phyloP scores from a whole-genome alignment of 2,797 vertebrate species.

The Pantherophis alleghaniensis region DNA sequence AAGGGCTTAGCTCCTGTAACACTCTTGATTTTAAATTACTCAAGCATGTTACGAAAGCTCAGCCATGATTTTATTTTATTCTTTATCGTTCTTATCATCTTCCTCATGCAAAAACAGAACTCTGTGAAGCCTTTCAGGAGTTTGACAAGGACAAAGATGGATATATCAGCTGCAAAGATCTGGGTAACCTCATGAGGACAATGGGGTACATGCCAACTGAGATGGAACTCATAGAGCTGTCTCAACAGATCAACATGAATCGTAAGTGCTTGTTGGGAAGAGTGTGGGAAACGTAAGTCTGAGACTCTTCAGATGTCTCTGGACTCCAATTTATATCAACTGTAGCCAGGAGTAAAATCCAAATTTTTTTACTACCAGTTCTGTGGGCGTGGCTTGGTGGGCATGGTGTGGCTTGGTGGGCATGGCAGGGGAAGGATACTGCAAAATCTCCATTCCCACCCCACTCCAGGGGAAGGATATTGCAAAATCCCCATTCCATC shows the following conservation, averaged over 20 bases:
- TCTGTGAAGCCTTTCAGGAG: conserved; percentile 60
- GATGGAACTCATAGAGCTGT: conserved; percentile 71
- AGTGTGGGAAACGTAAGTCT: neutral
- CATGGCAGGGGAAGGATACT: too few relatives aligned
- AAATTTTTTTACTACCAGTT: too few relatives aligned
- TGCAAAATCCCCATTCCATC: too few relatives aligned
- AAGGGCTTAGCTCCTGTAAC: neutral
- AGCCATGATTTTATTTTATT: neutral
- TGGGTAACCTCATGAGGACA: conserved; percentile 71
- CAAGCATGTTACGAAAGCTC: neutral
- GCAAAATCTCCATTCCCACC: too few relatives aligned
- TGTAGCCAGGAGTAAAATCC: neutral
- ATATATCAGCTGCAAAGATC: conserved; percentile 69
- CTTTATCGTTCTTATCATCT: neutral
- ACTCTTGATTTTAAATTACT: neutral
- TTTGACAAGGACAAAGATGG: conserved; percentile 72
- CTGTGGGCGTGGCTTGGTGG: too few relatives aligned
- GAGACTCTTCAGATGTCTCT: neutral
- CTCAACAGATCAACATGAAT: conserved; percentile 68
- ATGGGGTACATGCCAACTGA: conserved; percentile 76
- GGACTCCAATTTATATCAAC: neutral
- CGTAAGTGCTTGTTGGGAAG: conserved; percentile 25
- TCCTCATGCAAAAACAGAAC: conserved; percentile 10
- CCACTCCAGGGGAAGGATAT: too few relatives aligned
- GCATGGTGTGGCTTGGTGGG: too few relatives aligned